phyloP scores from a whole-genome alignment of 64 coral and sea anemone species.

The Montipora sp. region DNA sequence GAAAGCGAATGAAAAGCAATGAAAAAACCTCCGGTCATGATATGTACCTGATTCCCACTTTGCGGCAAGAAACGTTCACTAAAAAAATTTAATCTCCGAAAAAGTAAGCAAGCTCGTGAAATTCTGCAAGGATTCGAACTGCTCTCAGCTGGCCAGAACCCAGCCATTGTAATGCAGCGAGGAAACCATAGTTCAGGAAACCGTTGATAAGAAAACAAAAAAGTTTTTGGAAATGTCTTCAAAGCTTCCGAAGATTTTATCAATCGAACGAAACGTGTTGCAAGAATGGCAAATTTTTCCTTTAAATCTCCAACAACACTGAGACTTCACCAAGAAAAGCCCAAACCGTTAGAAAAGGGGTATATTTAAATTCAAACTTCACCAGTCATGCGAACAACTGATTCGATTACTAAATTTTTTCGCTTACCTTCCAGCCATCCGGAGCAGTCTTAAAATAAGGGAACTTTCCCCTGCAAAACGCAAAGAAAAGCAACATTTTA shows the following conservation, averaged over 20 bases:
- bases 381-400: conserved; percentile 72
- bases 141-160: conserved; percentile 92
- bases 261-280: neutral
- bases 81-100: neutral
- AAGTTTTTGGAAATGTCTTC: conserved; percentile 42
- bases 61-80: neutral
- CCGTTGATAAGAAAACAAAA: conserved; percentile 79
- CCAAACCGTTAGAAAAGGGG: conserved; percentile 51
- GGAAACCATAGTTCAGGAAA: conserved; percentile 94
- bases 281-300: neutral
- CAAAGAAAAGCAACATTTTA: conserved; percentile 60
- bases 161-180: conserved; percentile 76
- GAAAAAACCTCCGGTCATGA: neutral
- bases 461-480: conserved; percentile 94
- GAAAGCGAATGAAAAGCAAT: conserved; percentile 36
- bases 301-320: neutral
- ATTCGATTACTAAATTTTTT: conserved; percentile 45
- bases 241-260: conserved; percentile 40
- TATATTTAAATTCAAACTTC: conserved; percentile 78
- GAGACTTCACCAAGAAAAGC: neutral
- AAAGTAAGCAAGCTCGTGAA: neutral
- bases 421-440: conserved; percentile 98
- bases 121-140: conserved; percentile 33
- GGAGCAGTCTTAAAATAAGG: conserved; percentile 99
- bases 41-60: neutral